Base-by-base conservation (phyloP, 2,888 invertebrate genomes). In the Diaperis boleti region DNA sequence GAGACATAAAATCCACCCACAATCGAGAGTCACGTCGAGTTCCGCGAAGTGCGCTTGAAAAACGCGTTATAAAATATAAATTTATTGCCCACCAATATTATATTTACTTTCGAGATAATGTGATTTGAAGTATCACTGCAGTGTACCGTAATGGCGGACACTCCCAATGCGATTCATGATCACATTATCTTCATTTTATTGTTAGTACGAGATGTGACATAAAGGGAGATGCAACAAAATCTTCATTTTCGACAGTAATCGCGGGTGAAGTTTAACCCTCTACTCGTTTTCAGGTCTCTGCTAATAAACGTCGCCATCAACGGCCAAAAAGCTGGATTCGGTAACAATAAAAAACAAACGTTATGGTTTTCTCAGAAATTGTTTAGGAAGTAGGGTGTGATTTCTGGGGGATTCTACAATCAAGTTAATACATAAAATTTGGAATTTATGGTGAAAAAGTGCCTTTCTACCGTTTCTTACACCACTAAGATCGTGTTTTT, bases 61-160 rank as follows among this genome's bases (percentile, higher is more conserved):
- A 67, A 62, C 41, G 49, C 57, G 60, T 62, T 62, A 62, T 67
- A 64, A 67, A 67, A 67, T 64, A 67, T 59, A 59, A 64, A 67
- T 67, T 67, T 64, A 67, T 59, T 59, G 45, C 57, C 22, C 33
- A 45, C 50, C 62, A 42, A 62, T 59, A 62, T 62, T 55, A 62
- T 62, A 62, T 62, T 61, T 62, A 56, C 47, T 47, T 62, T 41
- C 47, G 35, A 18, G 45, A 33, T 62, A 61, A 54, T 49, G 45
- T 49, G 49, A 59, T 49, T 59, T 59, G 49, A 59, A 26, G 49
- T 17, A 49, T 49, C 47, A 59, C 47, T 59, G 59, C 49, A 11
- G 33, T 59, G 22, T 20, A 47, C 49, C 59, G 47, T 15, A 14
- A 35, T 26, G 20, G 33, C 5, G 35, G 49, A 59, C 59, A 47